These are phyloP conservation scores for Bradysia coprophila DNA, from an alignment of 1,140 invertebrate genomes.

Conservation along the genomic window DNA sequence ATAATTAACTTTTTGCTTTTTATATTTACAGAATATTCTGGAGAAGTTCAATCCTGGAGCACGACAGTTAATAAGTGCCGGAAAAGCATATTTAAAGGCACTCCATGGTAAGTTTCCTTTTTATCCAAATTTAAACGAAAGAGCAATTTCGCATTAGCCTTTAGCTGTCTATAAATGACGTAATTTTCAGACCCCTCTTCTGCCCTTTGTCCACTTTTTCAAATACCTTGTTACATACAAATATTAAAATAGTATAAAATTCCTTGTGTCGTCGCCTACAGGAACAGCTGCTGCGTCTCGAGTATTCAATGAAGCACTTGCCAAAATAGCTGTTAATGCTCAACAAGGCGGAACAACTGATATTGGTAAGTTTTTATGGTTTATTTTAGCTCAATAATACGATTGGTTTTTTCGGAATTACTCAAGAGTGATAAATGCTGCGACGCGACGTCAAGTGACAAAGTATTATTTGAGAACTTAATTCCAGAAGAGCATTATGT, in stretches of 20 bases:
- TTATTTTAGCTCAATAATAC: background rate
- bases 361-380: conserved; percentile 78
- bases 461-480: no score
- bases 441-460: no score
- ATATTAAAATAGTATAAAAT: no score
- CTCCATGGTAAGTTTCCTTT: conserved; percentile 59
- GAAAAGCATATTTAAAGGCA: conserved; percentile 81
- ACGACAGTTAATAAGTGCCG: conserved; percentile 77
- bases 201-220: background rate
- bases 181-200: background rate
- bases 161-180: no score
- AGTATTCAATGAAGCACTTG: conserved; percentile 71
- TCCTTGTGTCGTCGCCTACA: no score
- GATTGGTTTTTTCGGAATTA: background rate
- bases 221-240: no score
- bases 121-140: background rate
- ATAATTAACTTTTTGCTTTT: no score
- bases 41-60: conserved; percentile 88
- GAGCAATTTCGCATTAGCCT: background rate
- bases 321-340: conserved; percentile 66
- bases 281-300: conserved; percentile 71
- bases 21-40: conserved; percentile 78
- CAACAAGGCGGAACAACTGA: conserved; percentile 77
- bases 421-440: background rate
- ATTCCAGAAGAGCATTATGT: no score